Evolutionary conservation across 2,888 invertebrate species (phyloP), one percentile per base, ranked within the genome.

Genomic region (Gari tellinella): DNA sequence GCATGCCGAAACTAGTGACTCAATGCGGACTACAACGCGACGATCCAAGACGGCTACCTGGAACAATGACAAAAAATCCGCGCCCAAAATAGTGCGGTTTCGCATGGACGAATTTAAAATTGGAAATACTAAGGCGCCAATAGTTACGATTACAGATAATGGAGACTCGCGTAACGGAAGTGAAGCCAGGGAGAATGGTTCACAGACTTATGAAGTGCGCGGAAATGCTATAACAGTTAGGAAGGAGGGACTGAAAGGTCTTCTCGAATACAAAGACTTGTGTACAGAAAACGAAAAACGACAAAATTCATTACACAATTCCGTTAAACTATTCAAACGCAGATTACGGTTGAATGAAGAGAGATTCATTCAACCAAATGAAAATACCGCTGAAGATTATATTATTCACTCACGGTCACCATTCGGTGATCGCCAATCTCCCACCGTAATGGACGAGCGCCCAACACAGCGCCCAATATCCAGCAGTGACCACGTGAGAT

Each of bases 221-320:
- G 84, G 84, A n/a, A 84, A 66, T 64, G 84, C 82, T 41, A 82
- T 84, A 26, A 46, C 62, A 8, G 38, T 79, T 26, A 52, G 61
- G 41, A 79, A 72, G 38, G 79, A 75, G 40, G 79, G 79, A 8
- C 53, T 75, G 0, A 68, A 60, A 37, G 75, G 79, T 1, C 51
- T 79, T 10, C 45, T 79, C 0, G 72, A 65, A 26, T 75, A 79
- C 25, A 79, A 69, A 52, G 75, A 79, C 31, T 45, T 75, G 26
- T 72, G 65, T 57, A 58, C 65, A 1, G 79, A 79, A 60, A 72
- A 68, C 43, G 79, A 75, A n/a, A 65, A 60, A 52, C 45, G 72
- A 21, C 74, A 79, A 45, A 75, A 65, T 26, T 72, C 72, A 2
- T 43, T 79, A 12, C 79, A 79, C 37, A 57, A 72, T 7, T 69